Evolutionary conservation across 2,888 invertebrate genomes (phyloP).

Genomic region (Dasysyrphus tricinctus): DNA sequence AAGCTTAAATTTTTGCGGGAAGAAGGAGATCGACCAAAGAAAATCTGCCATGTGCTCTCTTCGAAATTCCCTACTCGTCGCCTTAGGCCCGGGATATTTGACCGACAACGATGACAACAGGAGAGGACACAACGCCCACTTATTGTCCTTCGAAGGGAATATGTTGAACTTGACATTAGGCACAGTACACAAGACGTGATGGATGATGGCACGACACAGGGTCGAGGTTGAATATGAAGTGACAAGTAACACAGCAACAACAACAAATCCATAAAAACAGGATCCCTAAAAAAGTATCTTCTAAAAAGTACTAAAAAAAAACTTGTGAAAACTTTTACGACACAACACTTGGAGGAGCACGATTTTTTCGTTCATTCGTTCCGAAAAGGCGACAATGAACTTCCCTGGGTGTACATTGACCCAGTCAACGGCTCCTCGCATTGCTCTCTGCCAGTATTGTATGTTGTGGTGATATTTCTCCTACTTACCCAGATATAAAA

Average conservation of each 20-base stretch:
- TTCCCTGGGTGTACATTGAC: slow-evolving; percentile 72
- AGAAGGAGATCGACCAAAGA: neutral
- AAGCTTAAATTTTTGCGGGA: slow-evolving; percentile 41
- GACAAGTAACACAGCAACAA: slow-evolving; percentile 26
- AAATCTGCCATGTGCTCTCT: neutral
- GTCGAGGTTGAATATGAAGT: slow-evolving; percentile 47
- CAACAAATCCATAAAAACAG: slow-evolving; percentile 6
- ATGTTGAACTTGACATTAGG: slow-evolving; percentile 73
- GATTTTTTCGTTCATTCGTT: slow-evolving; percentile 37
- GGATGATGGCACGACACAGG: slow-evolving; percentile 35
- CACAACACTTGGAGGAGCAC: slow-evolving; percentile 22
- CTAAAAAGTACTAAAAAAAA: slow-evolving; percentile 1
- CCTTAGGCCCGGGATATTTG: slow-evolving; percentile 20
- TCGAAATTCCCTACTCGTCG: neutral
- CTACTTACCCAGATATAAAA: slow-evolving; percentile 70
- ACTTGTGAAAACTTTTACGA: slow-evolving; percentile 24
- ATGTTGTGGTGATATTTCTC: slow-evolving; percentile 50
- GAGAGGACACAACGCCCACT: slow-evolving; percentile 49
- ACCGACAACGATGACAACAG: neutral
- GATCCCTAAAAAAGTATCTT: slow-evolving; percentile 12
- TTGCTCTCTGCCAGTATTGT: neutral
- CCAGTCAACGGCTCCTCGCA: slow-evolving; percentile 68
- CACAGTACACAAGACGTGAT: slow-evolving; percentile 31
- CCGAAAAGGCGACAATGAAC: slow-evolving; percentile 70
- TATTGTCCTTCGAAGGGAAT: slow-evolving; percentile 52